Conservation (phyloP, 2,113 vertebrate genomes). For the Sminthopsis crassicaudata region DNA sequence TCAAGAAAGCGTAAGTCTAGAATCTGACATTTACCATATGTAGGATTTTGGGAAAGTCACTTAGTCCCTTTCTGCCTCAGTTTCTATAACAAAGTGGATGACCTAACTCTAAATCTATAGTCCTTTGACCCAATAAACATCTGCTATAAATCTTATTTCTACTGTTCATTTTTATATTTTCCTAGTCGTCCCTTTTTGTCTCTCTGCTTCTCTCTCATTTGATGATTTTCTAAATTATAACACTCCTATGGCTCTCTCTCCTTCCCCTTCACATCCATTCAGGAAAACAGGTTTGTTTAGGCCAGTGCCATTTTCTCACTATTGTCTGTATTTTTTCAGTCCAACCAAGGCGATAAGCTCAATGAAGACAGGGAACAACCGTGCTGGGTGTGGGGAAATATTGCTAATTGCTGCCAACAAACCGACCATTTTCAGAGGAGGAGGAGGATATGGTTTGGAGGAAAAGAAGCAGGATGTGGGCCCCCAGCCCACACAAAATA, state of each 20-base stretch:
- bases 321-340: conserved; percentile 72
- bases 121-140: conserved; percentile 6
- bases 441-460: conserved; percentile 75
- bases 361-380: conserved; percentile 57
- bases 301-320: conserved; percentile 63
- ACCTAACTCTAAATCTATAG: background rate
- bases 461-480: conserved; percentile 73
- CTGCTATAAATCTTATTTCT: background rate
- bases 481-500: conserved; percentile 72
- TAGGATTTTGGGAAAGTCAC: background rate
- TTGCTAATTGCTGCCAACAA: conserved; percentile 70
- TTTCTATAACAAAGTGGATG: background rate
- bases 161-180: conserved; percentile 54
- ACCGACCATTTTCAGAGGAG: conserved; percentile 65
- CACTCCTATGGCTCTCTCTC: conserved; percentile 47
- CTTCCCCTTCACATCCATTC: conserved; percentile 57
- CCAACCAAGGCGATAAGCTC: conserved; percentile 72
- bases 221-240: conserved; percentile 34
- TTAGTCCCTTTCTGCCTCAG: background rate
- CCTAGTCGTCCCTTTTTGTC: conserved; percentile 33
- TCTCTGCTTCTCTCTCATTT: conserved; percentile 53
- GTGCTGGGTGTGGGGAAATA: conserved; percentile 70
- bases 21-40: background rate
- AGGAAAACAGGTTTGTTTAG: conserved; percentile 69
- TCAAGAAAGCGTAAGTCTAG: background rate